phyloP scores from a whole-genome alignment of 2,888 invertebrate species.

The Eurytoma californica region DNA sequence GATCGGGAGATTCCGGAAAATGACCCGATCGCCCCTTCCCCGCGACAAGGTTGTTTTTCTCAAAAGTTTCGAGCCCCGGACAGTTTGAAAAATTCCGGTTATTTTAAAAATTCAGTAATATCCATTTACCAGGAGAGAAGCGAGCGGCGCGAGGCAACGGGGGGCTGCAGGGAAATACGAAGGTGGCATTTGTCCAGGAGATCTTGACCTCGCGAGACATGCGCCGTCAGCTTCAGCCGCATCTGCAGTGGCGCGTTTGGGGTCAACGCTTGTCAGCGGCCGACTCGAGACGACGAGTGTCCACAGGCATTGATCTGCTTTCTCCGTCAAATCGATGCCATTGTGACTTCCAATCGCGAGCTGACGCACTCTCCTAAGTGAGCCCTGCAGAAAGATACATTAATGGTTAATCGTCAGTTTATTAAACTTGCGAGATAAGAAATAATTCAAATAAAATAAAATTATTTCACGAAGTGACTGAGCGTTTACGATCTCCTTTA shows the following conservation, averaged over 20 bases:
- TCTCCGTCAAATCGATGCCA: not conserved
- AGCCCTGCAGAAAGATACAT: not conserved
- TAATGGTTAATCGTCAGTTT: too few relatives aligned
- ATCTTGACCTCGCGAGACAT: slow-evolving; percentile 39
- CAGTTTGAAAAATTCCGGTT: not conserved
- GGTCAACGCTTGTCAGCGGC: slow-evolving; percentile 34
- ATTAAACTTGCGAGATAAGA: too few relatives aligned
- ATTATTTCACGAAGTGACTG: too few relatives aligned
- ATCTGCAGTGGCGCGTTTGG: not conserved
- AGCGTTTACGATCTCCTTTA: too few relatives aligned
- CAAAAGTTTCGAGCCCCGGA: too few relatives aligned
- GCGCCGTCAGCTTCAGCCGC: not conserved
- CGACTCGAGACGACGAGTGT: slow-evolving; percentile 5
- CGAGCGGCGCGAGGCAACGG: not conserved
- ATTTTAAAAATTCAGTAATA: not conserved
- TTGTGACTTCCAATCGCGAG: slow-evolving; percentile 16
- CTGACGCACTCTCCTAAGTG: not conserved
- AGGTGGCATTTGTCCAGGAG: slow-evolving; percentile 20
- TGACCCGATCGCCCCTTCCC: too few relatives aligned
- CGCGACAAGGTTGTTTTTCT: too few relatives aligned
- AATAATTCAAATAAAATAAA: too few relatives aligned
- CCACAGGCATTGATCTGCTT: slow-evolving; percentile 13
- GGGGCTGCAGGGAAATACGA: not conserved
- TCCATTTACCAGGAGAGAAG: too few relatives aligned
- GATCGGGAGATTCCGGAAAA: too few relatives aligned